Percentiles rank a stretch among this genome's conserved stretches.
Conservation (phyloP, 2,888 invertebrate genomes). For the Latrodectus hesperus region DNA sequence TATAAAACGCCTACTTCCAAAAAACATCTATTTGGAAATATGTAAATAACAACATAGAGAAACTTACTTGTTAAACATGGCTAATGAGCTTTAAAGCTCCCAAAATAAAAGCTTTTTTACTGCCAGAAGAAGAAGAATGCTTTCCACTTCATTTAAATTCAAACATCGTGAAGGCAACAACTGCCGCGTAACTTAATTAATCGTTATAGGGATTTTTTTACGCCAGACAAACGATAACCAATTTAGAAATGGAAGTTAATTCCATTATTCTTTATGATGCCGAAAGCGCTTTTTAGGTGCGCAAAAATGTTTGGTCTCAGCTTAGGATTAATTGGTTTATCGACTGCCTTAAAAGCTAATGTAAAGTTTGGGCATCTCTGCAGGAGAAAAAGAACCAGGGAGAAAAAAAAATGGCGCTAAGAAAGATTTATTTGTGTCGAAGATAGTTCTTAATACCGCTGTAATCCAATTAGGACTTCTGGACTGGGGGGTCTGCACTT, state of each 20-base stretch:
- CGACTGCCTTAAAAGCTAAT: slow-evolving; percentile 64
- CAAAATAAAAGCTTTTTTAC: slow-evolving; percentile 20
- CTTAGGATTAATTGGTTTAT: slow-evolving; percentile 55
- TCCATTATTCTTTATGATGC: slow-evolving; percentile 50
- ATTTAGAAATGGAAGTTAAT: slow-evolving; percentile 55
- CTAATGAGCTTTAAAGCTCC: slow-evolving; percentile 51
- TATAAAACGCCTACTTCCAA: background rate
- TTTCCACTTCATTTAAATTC: slow-evolving; percentile 29
- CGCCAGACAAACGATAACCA: slow-evolving; percentile 31
- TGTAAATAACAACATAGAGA: slow-evolving; percentile 28
- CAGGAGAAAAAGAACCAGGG: slow-evolving; percentile 11
- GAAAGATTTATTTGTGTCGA: slow-evolving; percentile 17
- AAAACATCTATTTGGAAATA: slow-evolving; percentile 27
- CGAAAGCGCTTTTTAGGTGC: slow-evolving; percentile 63
- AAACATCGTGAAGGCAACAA: background rate
- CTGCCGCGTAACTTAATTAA: slow-evolving; percentile 37
- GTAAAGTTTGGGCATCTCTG: slow-evolving; percentile 3
- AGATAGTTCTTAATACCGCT: slow-evolving; percentile 42
- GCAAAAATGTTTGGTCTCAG: slow-evolving; percentile 61
- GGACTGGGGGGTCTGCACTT: slow-evolving; percentile 26
- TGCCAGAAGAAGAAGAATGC: slow-evolving; percentile 23
- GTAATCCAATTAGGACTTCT: slow-evolving; percentile 31
- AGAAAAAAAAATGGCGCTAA: background rate
- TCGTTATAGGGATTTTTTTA: slow-evolving; percentile 8
- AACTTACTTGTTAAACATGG: slow-evolving; percentile 50